Evolutionary conservation across 2,888 invertebrate genomes (phyloP), one percentile per base, ranked within the genome.

Genomic region (Cerastis rubricosa): DNA sequence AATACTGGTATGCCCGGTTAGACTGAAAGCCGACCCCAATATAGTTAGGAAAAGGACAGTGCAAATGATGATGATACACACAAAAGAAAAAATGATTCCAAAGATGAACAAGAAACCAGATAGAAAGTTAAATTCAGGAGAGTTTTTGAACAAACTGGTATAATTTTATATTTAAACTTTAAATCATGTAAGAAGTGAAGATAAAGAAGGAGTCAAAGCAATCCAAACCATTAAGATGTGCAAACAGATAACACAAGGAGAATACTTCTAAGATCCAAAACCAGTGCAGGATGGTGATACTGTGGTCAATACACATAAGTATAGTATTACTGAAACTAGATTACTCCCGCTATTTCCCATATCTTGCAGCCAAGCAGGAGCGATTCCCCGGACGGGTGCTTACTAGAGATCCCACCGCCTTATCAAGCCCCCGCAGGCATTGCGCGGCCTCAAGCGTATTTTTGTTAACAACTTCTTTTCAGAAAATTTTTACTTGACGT

Each of bases 391-490:
- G 91, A 91, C 93, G 93, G 91, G 91, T 92, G 94, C 92, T 93
- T 92, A 92, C 91, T 90, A 89, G 89, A 91, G 93, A 93, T 91
- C 92, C 94, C 87, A 84, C 89, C 88, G 90, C 88, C 94, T 96
- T 96, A 96, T 96, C 96, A 91, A 89, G 85, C 87, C 85, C 92
- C 94, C 93, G 94, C 96, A 96, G 96, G 95, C 96, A 91, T 89
- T 88, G 89, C 85, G 88, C 85, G 88, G 90, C 90, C 90, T 81
- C 89, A 78, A 80, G 73, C 93, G 94, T 95, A 96, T 96, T 96
- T 96, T 96, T 96, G 95, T 94, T 95, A 96, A 96, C 96, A 95
- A 96, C 95, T 96, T 96, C 95, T 95, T 95, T 94, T 93, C 93
- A 94, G 89, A 91, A 94, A 78, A 94, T 93, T 94, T 94, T 91